Evolutionary conservation across 2,113 vertebrate species (phyloP), one percentile per base, ranked within the genome.

Genomic region (Riparia riparia): DNA sequence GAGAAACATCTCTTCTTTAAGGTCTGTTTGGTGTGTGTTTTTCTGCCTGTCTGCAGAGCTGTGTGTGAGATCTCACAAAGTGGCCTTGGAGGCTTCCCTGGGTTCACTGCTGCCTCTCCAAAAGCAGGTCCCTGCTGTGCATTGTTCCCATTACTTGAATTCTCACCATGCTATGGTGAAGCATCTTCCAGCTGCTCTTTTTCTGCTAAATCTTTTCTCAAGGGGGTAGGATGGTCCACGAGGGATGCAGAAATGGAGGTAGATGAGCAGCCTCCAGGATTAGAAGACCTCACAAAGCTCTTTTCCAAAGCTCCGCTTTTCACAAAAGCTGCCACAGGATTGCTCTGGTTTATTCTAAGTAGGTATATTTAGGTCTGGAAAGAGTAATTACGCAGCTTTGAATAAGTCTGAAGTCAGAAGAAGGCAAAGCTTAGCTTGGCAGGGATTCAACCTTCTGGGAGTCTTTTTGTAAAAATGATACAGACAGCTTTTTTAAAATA

Each of bases 281-380:
- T 82, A 56, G 34, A 73, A 74, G 45, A 82, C 26, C 54, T 31
- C 3, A 0, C 10, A 10, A 69, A 73, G 24, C 64, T 57, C 14
- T 47, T 66, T 71, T 71, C 32, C 72, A 37, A 49, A 89, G 14
- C 45, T 31, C 41, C 1, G 1, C 26, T 83, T 29, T 37, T 73
- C 68, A 78, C 60, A 73, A 53, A 90, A 89, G 45, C 79, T 93
- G 64, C 17, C 1, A 1, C 66, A 89, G 56, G 60, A 44, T 68
- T 86, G 65, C 53, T 53, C 49, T 4, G 2, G 82, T 94, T 95
- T 96, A 64, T 95, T 94, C 88, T 82, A 57, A 83, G 83, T 31
- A 86, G 61, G 49, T 96, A 72, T 95, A 96, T 95, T 96, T 96
- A 90, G 82, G 80, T 58, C 91, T 91, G 49, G 44, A 80, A 85